Base-by-base conservation (phyloP, 2,797 vertebrate genomes). In the Odontamblyopus rebecca region DNA sequence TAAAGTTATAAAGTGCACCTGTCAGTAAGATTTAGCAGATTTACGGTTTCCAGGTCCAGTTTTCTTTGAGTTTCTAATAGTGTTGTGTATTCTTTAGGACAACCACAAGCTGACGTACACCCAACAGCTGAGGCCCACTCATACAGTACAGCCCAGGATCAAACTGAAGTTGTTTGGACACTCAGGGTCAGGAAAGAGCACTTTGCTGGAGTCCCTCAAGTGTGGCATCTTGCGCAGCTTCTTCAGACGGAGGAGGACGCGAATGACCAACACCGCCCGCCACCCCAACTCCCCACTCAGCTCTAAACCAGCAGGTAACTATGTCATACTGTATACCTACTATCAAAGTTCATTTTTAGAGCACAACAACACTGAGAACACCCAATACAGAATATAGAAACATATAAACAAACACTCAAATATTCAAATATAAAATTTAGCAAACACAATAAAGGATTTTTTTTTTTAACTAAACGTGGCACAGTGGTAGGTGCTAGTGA, bases 91-190 rank as follows among this genome's bases (percentile, higher is more conserved):
- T 76, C 29, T 0, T 41, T 88, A 99, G 97, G 97, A 98, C 80
- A 91, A 96, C 0, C 96, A 97, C 82, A 94, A 96, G 65, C 91
- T 90, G 30, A 90, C 95, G 81, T 98, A 96, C 90, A 95, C 97
- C 86, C 98, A 98, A 91, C 97, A 98, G 82, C 94, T 99, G 77
- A 92, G 96, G 41, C 94, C 95, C 74, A 95, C 94, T 0, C 96
- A 95, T 90, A 96, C 90, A 12, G 89, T 92, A 0, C 97, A 98
- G 84, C 94, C 95, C 0, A 87, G 96, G 60, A 94, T 98, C 87
- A 99, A 98, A 76, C 93, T 99, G 61, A 99, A 99, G 85, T 89
- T 99, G 74, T 97, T 99, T 1, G 98, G 98, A 38, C 94, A 98
- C 76, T 93, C 95, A 0, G 95, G 95, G 0, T 78, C 96, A 0